phyloP scores from a whole-genome alignment of 1,140 invertebrate species.

The Drosophila willistoni region DNA sequence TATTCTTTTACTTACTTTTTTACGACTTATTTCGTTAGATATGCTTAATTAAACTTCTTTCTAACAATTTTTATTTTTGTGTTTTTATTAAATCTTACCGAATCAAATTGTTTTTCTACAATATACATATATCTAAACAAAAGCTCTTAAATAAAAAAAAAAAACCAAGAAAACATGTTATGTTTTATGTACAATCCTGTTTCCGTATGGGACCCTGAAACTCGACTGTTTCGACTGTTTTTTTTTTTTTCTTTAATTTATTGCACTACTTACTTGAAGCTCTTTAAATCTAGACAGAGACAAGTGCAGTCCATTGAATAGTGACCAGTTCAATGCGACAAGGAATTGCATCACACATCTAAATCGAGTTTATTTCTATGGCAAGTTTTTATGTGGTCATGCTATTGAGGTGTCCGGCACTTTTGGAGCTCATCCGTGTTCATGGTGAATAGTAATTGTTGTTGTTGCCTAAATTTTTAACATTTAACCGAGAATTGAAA shows the following conservation, averaged over 20 bases:
- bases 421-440: background rate
- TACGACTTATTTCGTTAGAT: too few species aligned
- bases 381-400: background rate
- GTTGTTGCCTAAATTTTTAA: background rate
- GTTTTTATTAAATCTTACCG: too few species aligned
- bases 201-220: background rate
- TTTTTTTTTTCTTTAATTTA: background rate
- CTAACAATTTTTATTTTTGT: too few species aligned
- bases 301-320: background rate
- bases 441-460: background rate
- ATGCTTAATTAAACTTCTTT: too few species aligned
- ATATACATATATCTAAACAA: background rate
- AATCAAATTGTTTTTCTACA: too few species aligned
- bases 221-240: background rate
- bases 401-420: background rate
- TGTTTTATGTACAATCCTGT: background rate
- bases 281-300: background rate
- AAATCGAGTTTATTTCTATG: constrained; percentile 10
- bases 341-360: background rate
- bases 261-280: background rate
- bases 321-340: constrained; percentile 5
- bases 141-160: background rate
- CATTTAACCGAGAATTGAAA: background rate
- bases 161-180: background rate
- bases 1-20: too few species aligned